Base-by-base conservation (phyloP, 2,113 vertebrate species). In the Dromas ardeola region DNA sequence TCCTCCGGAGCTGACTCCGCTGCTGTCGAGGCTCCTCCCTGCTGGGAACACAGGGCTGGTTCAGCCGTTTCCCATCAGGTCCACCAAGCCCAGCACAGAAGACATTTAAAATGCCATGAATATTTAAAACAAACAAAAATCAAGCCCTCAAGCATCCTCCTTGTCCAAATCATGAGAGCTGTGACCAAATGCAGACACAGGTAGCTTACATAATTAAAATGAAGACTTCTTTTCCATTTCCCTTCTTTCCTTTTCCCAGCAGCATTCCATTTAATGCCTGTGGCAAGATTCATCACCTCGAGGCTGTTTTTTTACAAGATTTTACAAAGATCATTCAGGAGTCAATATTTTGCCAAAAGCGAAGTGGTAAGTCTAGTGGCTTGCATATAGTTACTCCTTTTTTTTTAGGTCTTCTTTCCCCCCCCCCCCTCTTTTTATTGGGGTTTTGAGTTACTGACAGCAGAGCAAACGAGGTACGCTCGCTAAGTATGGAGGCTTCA, bases 321-420 rank as follows among this genome's bases (percentile, higher is more conserved):
- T 82, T 97, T 95, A 97, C 96, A 93, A 96, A 97, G 95, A 97
- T 96, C 86, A 95, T 90, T 92, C 90, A 93, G 86, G 78, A 98
- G 96, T 97, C 96, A 97, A 84, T 88, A 95, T 88, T 97, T 94
- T 81, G 88, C 95, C 95, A 95, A 96, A 97, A 97, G 95, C 95
- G 93, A 97, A 97, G 87, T 90, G 95, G 92, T 91, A 94, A 80
- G 55, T 96, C 90, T 92, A 88, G 91, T 96, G 90, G 63, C 77
- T 87, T 93, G 95, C 74, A 55, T 97, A 81, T 78, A 91, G 82
- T 97, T 96, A 88, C 30, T 86, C 66, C 21, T 70, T 91, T 90
- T 95, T 63, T 86, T 95, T 95, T 86, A 86, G 86, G 45, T 70
- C 45, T 80, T 65, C 30, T 40, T 67, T 62, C 5, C 0, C 9